Evolutionary conservation across 2,113 vertebrate genomes (phyloP), one percentile per base, ranked within the genome.

Genomic region (Eulacestoma nigropectus): DNA sequence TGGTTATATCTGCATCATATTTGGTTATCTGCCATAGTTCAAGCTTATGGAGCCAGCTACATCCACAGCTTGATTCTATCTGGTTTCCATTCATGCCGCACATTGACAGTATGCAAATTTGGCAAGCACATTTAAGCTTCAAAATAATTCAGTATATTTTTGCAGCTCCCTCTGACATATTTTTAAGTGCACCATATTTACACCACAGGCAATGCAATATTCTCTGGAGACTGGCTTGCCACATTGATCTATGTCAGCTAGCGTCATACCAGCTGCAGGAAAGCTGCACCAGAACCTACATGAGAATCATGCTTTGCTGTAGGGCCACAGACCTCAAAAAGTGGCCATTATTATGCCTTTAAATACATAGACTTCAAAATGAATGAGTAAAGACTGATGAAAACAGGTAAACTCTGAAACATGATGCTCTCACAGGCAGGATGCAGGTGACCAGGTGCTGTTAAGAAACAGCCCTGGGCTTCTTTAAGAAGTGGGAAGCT

Each of bases 181-280:
- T 87, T 76, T 52, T 60, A 46, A 50, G 20, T 53, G 33, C 19
- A 23, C 20, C 1, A 0, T 68, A 60, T 81, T 86, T 62, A 47
- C 27, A 60, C 8, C 37, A 21, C 18, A 47, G 32, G 8, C 0
- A 0, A 55, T 13, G 39, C n/a, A 32, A 10, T 52, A 30, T 44
- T 75, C 37, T 70, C 21, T 53, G 30, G 23, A 18, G 16, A 13
- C 16, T 53, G 56, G 23, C 27, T 84, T 50, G 19, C 33, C 52
- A 18, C 12, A 8, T 0, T 44, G 25, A 65, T 16, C 33, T 78
- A 6, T 23, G 12, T 50, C 23, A 65, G 23, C 26, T 11, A 22
- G 19, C 50, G 29, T 41, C 50, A 52, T 13, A 16, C 11, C 16
- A 56, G 22, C 37, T 69, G n/a, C 30, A 65, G 46, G 21, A 53